Base-by-base conservation (phyloP, 2,888 invertebrate genomes). In the Crossocerus cetratus region DNA sequence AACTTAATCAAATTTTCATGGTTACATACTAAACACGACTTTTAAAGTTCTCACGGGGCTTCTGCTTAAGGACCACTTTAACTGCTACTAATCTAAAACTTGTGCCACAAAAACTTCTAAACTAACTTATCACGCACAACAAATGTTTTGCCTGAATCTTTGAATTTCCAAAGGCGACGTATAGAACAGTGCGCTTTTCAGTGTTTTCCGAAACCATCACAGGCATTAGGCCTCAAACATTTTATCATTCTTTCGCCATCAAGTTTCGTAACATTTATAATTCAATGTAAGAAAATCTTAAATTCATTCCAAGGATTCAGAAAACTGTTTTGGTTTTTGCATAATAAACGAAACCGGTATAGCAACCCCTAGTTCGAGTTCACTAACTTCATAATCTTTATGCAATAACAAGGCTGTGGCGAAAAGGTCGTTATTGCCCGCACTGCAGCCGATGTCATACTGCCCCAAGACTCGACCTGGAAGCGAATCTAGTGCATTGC, bases 401-500 rank as follows among this genome's bases (percentile, higher is more conserved):
- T 82, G 80, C 74, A 76, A 84, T 87, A 86, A 87, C 83, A 90
- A 94, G 94, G 92, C 93, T 93, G 89, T 94, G 93, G 92, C 93
- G 94, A 91, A 94, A 94, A 91, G 94, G 94, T 91, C 93, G 93
- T 91, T 94, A 93, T 92, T 94, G 94, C 91, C 94, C 94, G 88
- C 92, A 93, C 90, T 94, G 94, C 92, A 93, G 93, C 88, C 93
- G 93, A 91, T 94, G 94, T 91, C 94, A 93, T 92, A 92, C 93
- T 92, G 93, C 93, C 87, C 92, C 92, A 90, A 93, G 93, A 91
- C 93, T 93, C 90, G 93, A 93, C 89, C 92, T 93, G 92, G 93
- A 93, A 81, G 85, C 87, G 82, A 89, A 88, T 84, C 90, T 91
- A 84, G 87, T 91, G 82, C 91, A 91, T 88, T 92, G 92, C 87